These are phyloP conservation scores for Dasyurus viverrinus DNA, from an alignment of 2,113 vertebrate species.

Conservation along the genomic window DNA sequence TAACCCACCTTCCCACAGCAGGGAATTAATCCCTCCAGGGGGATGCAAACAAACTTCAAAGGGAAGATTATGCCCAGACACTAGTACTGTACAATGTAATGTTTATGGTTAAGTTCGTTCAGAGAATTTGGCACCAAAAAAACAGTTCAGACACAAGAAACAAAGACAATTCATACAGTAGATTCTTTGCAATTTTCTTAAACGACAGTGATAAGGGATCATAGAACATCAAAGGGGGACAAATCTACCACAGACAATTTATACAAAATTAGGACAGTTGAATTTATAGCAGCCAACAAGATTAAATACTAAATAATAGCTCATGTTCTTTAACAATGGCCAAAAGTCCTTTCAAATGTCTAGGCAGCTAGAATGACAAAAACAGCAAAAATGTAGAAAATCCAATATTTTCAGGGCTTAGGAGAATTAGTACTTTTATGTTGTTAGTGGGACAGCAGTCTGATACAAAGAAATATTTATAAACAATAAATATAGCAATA, in stretches of 20 bases:
- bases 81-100: conserved; percentile 82
- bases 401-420: neutral
- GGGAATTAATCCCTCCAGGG: conserved; percentile 85
- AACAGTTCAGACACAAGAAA: conserved; percentile 80
- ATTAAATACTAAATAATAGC: conserved; percentile 50
- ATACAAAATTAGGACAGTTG: neutral
- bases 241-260: conserved; percentile 38
- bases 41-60: conserved; percentile 87
- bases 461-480: conserved; percentile 9
- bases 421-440: neutral
- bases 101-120: conserved; percentile 83
- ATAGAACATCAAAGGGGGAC: conserved; percentile 65
- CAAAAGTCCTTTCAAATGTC: neutral
- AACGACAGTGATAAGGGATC: conserved; percentile 66
- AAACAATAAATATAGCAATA: neutral
- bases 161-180: conserved; percentile 80
- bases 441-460: neutral
- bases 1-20: conserved; percentile 86
- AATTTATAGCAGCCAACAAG: conserved; percentile 42
- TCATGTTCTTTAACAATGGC: conserved; percentile 35
- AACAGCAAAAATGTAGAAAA: neutral
- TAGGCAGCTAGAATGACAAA: neutral
- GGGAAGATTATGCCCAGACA: conserved; percentile 86
- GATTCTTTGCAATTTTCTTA: conserved; percentile 75
- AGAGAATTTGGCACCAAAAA: conserved; percentile 79